A percentile compares a stretch with the other conserved stretches of the same genome.
Evolutionary conservation across 2,113 vertebrate species (phyloP).

Genomic region (Acrocephalus kingi): DNA sequence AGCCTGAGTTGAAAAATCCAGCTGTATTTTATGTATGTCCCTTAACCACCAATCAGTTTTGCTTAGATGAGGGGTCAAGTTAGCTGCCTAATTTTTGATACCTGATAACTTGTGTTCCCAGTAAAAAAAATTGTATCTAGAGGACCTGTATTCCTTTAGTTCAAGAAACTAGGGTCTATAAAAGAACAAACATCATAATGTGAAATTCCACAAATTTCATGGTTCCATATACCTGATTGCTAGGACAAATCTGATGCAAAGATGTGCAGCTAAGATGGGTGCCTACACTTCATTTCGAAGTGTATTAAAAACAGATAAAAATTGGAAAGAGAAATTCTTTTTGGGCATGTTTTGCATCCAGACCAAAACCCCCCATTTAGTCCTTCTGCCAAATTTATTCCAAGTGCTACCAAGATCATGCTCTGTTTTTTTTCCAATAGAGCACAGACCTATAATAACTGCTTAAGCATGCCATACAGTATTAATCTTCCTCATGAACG

Average conservation of each 20-base stretch:
- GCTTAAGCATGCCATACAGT: conserved; percentile 24
- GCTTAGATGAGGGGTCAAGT: neutral
- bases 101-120: neutral
- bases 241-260: neutral
- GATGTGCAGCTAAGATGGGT: neutral
- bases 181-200: neutral
- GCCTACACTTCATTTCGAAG: neutral
- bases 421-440: conserved; percentile 6
- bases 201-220: neutral
- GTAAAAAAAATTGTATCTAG: neutral
- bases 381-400: neutral
- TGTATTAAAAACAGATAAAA: neutral
- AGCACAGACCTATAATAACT: neutral
- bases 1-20: neutral
- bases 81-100: neutral
- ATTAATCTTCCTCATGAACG: conserved; percentile 50
- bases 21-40: neutral
- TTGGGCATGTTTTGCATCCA: neutral
- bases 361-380: neutral
- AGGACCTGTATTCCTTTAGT: neutral
- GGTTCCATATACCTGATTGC: neutral
- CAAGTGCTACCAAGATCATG: neutral
- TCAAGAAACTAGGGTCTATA: neutral
- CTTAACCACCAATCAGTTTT: neutral
- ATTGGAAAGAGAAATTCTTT: neutral